Evolutionary conservation across 2,888 invertebrate genomes (phyloP), one percentile per base, ranked within the genome.

Genomic region (Oligia fasciuncula): DNA sequence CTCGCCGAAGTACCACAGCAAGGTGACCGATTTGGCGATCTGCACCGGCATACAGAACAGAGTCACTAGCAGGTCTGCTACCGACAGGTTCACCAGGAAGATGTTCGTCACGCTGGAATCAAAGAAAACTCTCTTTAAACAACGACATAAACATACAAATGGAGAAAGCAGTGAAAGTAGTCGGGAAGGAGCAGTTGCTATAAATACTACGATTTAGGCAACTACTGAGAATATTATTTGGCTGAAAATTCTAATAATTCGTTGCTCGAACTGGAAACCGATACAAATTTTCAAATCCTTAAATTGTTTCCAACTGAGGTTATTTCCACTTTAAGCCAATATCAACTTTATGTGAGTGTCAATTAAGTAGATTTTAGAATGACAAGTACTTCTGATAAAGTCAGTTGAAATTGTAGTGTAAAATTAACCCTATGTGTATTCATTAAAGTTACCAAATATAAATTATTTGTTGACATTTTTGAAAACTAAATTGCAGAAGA

Each of bases 11-110:
- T 97, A 96, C 98, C 98, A 98, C 23, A 97, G 96, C 72, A 97
- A 95, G 0, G 98, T 98, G 83, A 98, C 97, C 0, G 98, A 97
- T 92, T 97, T 97, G 81, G 97, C 97, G 68, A 98, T 97, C 84
- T 98, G 98, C 87, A 97, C 97, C 0, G 98, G 98, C 98, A 98
- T 98, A 92, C 98, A 98, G 90, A 98, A 97, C 84, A 97, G 92
- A 0, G 98, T 98, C 88, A 98, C 98, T 83, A 98, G 95, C 11
- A 98, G 96, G 88, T 98, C 98, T 0, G 98, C 98, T 79, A 98
- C 97, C 0, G 98, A 98, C 81, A 98, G 95, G 93, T 98, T 98
- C 89, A 98, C 98, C 90, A 98, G 97, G 94, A 98, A 98, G 90
- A 98, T 98, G 94, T 98, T 98, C 13, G 98, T 98, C 0, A 98